These are phyloP conservation scores for Conistra vaccinii DNA, from an alignment of 2,888 invertebrate species.

Conservation along the genomic window DNA sequence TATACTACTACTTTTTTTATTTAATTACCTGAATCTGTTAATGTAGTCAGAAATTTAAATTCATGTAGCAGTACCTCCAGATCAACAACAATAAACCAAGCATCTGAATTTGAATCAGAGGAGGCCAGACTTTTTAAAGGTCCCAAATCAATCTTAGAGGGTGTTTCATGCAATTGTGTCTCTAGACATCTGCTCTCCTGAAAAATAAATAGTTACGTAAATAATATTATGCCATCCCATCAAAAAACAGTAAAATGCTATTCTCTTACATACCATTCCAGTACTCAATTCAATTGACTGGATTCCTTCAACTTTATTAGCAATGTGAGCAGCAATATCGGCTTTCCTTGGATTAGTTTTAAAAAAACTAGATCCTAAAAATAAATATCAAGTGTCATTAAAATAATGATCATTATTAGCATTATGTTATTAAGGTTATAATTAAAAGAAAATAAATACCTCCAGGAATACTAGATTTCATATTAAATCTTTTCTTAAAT, in stretches of 20 bases:
- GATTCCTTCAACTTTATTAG: conserved; percentile 28
- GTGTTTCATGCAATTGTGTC: conserved; percentile 28
- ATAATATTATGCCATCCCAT: not conserved
- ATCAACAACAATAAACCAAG: conserved; percentile 82
- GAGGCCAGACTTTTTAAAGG: conserved; percentile 71
- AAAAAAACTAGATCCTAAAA: conserved; percentile 30
- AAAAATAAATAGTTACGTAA: conserved; percentile 25
- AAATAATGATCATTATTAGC: not conserved
- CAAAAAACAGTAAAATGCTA: not conserved
- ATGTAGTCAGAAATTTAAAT: conserved; percentile 73
- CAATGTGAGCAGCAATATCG: not conserved
- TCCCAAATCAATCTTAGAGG: conserved; percentile 67
- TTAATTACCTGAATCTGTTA: conserved; percentile 78
- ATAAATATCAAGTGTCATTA: not conserved
- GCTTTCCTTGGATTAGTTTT: conserved; percentile 3
- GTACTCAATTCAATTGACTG: conserved; percentile 7
- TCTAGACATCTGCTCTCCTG: conserved; percentile 42
- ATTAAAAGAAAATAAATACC: conserved; percentile 48
- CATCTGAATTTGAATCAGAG: conserved; percentile 58
- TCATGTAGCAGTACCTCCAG: conserved; percentile 75
- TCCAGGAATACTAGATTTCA: conserved; percentile 33
- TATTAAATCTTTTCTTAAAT: conserved; percentile 61
- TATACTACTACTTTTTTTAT: not conserved
- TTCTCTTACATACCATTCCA: conserved; percentile 30
- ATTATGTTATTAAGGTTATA: not conserved